Evolutionary conservation across 1,140 invertebrate species (phyloP), one percentile per base, ranked within the genome.

Genomic region (Mya arenaria): DNA sequence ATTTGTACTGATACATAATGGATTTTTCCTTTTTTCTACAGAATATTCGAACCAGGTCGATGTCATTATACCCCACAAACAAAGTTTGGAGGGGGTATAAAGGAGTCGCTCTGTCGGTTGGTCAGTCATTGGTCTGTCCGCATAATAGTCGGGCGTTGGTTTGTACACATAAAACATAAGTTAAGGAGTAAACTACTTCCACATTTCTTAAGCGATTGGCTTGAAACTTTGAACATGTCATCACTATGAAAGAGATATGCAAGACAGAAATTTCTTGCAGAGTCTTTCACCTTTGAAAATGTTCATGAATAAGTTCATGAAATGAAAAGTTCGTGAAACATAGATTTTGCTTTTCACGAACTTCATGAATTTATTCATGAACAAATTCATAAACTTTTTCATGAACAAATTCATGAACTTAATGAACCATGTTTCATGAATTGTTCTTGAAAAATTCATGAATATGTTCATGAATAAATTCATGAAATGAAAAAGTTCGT

Each of bases 101-200:
- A 68, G 65, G 65, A 68, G 65, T 68, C 65, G 44, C 65, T 68
- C 65, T 68, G 65, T 68, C 65, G 65, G 65, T 68, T 68, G 65
- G 65, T 68, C 65, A 68, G 65, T 68, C 65, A 41, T 68, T 37
- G 65, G 65, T 68, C 65, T 68, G 65, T 68, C 65, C n/a, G 65
- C 65, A 68, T 68, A 39, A 68, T 68, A 68, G 65, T 68, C 65
- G 34, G 65, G 65, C 65, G 65, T 68, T 68, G 65, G 65, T 68
- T 68, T 68, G 65, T 68, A 68, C 65, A 68, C 65, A 68, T 68
- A 68, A 68, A 68, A 68, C 65, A 68, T 68, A 68, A 68, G 65
- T 68, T 68, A 68, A 68, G 65, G 65, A 68, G 65, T 68, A 68
- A 68, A 68, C 65, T 68, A 68, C 65, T 68, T 68, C 65, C 65